Evolutionary conservation across 1,140 invertebrate species (phyloP).

Genomic region (Belonocnema kinseyi): DNA sequence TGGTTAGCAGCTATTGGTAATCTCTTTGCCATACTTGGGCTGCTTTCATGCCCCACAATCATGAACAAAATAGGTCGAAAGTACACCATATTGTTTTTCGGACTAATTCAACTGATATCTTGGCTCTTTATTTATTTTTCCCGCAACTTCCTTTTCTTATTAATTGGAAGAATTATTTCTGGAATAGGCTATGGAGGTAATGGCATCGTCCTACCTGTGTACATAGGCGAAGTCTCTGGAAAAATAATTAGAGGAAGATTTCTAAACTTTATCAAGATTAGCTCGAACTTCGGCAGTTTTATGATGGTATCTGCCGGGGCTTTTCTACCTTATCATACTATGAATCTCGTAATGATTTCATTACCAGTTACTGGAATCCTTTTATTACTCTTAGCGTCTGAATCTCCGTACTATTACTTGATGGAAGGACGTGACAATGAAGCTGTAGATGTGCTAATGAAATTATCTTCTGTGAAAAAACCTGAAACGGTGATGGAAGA

Average conservation of each 20-base stretch:
- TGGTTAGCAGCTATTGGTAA: not conserved
- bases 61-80: not conserved
- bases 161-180: slow-evolving; percentile 62
- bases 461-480: slow-evolving; percentile 77
- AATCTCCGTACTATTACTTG: slow-evolving; percentile 77
- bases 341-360: slow-evolving; percentile 73
- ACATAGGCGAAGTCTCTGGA: slow-evolving; percentile 77
- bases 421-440: slow-evolving; percentile 74
- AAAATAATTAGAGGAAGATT: slow-evolving; percentile 75
- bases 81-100: not conserved
- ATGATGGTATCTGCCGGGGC: slow-evolving; percentile 75
- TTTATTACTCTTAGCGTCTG: slow-evolving; percentile 83
- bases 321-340: slow-evolving; percentile 70
- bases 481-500: slow-evolving; percentile 78
- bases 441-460: slow-evolving; percentile 78
- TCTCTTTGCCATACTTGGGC: not conserved
- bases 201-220: slow-evolving; percentile 74
- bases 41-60: not conserved
- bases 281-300: slow-evolving; percentile 77
- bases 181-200: slow-evolving; percentile 76
- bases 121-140: slow-evolving; percentile 64
- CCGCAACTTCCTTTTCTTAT: slow-evolving; percentile 53
- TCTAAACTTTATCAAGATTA: slow-evolving; percentile 74
- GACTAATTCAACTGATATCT: not conserved
- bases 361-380: slow-evolving; percentile 78